A percentile compares a stretch with the other conserved stretches of the same genome.
Evolutionary conservation across 2,113 vertebrate genomes (phyloP).

Genomic region (Melanostigma gelatinosum): DNA sequence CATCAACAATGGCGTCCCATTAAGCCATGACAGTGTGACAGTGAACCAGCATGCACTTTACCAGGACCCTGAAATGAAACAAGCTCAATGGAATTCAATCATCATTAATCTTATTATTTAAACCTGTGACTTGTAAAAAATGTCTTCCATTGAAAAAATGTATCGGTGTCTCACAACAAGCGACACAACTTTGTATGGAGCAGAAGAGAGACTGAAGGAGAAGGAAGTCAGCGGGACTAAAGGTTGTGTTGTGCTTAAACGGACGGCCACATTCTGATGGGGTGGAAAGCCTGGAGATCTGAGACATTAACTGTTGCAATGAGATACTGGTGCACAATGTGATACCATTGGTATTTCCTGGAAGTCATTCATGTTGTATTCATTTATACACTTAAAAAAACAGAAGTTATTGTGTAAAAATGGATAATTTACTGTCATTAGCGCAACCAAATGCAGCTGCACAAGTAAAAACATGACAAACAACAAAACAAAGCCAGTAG

Average conservation of each 20-base stretch:
- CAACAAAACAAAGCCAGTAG: too few species aligned
- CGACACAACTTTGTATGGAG: too few species aligned
- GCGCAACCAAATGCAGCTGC: too few species aligned
- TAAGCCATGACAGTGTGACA: background rate
- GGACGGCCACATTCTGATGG: background rate
- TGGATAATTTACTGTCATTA: too few species aligned
- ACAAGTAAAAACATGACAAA: too few species aligned
- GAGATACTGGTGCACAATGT: background rate
- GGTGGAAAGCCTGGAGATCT: too few species aligned
- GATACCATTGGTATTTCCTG: background rate
- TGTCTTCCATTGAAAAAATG: background rate
- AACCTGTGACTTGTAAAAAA: background rate
- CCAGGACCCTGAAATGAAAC: background rate
- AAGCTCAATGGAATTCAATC: constrained; percentile 6
- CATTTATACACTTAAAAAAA: background rate
- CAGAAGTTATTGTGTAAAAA: background rate
- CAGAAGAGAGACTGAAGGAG: background rate
- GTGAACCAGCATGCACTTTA: background rate
- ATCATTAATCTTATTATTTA: constrained; percentile 5
- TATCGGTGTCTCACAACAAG: background rate
- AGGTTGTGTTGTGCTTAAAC: background rate
- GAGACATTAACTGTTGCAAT: background rate
- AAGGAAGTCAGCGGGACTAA: background rate
- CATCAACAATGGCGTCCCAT: background rate
- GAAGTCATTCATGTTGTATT: background rate